These are phyloP conservation scores for Uria aalge DNA, from an alignment of 2,113 vertebrate species.

Conservation along the genomic window DNA sequence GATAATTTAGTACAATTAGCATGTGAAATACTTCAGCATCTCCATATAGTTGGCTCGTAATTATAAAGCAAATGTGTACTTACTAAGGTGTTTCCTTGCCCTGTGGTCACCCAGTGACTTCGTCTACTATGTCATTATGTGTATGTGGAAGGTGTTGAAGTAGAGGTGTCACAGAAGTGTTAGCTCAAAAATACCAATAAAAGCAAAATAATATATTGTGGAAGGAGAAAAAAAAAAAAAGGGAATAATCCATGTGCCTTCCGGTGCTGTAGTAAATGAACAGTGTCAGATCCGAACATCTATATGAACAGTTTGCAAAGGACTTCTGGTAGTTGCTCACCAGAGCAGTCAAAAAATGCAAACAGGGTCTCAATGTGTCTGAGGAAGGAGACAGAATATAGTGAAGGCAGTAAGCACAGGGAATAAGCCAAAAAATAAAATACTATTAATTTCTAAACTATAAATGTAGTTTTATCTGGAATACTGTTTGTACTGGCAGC, in stretches of 20 bases:
- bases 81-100: neutral
- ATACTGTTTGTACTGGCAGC: neutral
- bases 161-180: neutral
- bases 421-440: neutral
- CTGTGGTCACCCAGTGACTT: neutral
- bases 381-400: neutral
- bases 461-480: neutral
- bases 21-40: neutral
- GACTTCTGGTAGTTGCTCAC: neutral
- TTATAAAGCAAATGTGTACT: constrained; percentile 1
- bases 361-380: neutral
- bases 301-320: neutral
- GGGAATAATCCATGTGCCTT: neutral
- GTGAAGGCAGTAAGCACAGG: neutral
- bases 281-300: neutral
- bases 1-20: constrained; percentile 49
- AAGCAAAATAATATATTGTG: neutral
- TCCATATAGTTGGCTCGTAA: neutral
- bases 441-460: neutral
- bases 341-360: neutral
- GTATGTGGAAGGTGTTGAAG: neutral
- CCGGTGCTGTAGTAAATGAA: neutral
- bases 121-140: neutral
- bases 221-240: neutral
- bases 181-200: neutral